A percentile compares a stretch with the other conserved stretches of the same genome.
phyloP scores from a whole-genome alignment of 2,113 vertebrate species.

The Oryzias curvinotus region DNA sequence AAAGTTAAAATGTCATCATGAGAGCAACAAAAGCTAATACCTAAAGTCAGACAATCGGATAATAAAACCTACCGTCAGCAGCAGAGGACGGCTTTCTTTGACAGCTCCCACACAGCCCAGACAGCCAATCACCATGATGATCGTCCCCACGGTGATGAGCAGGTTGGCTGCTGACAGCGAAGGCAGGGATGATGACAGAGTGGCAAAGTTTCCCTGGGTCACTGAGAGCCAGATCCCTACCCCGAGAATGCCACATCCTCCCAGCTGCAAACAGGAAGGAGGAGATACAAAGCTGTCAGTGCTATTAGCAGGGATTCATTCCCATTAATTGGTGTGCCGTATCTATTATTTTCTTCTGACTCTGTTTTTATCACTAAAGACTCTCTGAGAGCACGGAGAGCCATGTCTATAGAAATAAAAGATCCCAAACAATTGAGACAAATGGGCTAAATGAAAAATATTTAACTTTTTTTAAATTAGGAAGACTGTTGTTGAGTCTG shows the following conservation, averaged over 20 bases:
- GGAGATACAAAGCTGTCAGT: conserved; percentile 24
- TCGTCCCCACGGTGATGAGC: conserved; percentile 88
- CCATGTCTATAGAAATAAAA: no score
- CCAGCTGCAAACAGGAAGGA: conserved; percentile 67
- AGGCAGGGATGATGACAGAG: conserved; percentile 92
- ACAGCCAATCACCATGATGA: conserved; percentile 97
- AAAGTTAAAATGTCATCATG: neutral
- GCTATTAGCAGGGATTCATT: neutral
- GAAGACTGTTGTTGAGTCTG: no score
- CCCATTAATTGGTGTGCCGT: neutral
- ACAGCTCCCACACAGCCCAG: conserved; percentile 96
- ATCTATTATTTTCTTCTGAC: neutral
- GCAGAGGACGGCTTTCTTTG: conserved; percentile 92
- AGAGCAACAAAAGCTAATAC: neutral
- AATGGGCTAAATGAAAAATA: no score
- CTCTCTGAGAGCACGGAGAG: no score
- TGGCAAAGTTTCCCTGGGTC: conserved; percentile 91
- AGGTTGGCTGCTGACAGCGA: conserved; percentile 97
- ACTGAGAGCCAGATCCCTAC: conserved; percentile 82
- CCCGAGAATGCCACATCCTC: conserved; percentile 79
- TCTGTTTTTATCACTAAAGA: neutral
- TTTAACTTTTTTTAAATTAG: no score
- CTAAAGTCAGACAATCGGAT: conserved; percentile 11
- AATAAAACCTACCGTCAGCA: conserved; percentile 87
- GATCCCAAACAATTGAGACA: no score